These are phyloP conservation scores for Cecropterus lyciades DNA, from an alignment of 1,140 invertebrate species.

Conservation along the genomic window DNA sequence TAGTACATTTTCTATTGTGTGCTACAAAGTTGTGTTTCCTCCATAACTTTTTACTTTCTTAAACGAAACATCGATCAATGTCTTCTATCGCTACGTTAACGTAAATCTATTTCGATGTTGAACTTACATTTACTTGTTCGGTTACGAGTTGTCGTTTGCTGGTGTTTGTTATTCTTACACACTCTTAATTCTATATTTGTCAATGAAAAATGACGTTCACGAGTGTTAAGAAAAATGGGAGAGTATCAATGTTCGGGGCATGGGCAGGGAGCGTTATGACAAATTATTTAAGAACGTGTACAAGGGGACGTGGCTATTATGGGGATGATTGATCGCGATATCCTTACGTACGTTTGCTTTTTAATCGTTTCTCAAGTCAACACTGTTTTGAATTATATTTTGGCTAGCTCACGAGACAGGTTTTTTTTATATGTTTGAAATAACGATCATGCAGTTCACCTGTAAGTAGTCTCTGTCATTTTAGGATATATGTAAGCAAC, in stretches of 20 bases:
- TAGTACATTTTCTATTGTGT: conserved; percentile 10
- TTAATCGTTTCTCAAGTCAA: no score
- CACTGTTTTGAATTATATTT: no score
- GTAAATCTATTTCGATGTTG: conserved; percentile 39
- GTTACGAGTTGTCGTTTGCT: conserved; percentile 17
- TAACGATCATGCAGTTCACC: no score
- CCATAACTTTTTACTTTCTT: conserved; percentile 31
- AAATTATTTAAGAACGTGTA: conserved; percentile 83
- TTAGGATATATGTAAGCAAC: no score
- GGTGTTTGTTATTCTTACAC: conserved; percentile 27
- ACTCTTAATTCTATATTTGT: conserved; percentile 17
- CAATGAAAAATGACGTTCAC: conserved; percentile 41
- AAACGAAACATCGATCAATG: conserved; percentile 49
- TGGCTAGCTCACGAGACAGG: no score
- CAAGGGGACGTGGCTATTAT: conserved; percentile 73
- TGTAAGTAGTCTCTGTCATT: no score
- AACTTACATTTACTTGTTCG: conserved; percentile 15
- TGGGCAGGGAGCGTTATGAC: conserved; percentile 66
- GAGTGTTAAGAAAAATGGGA: conserved; percentile 60
- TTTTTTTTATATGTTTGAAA: no score
- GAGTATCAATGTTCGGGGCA: conserved; percentile 56
- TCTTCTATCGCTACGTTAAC: conserved; percentile 37
- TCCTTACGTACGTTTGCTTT: no score
- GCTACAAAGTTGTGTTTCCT: conserved; percentile 13
- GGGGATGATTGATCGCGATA: no score